Percentiles rank a stretch among this genome's conserved stretches.
These are phyloP conservation scores for Darevskia nairensis DNA, from an alignment of 2,797 vertebrate genomes.

Conservation along the genomic window DNA sequence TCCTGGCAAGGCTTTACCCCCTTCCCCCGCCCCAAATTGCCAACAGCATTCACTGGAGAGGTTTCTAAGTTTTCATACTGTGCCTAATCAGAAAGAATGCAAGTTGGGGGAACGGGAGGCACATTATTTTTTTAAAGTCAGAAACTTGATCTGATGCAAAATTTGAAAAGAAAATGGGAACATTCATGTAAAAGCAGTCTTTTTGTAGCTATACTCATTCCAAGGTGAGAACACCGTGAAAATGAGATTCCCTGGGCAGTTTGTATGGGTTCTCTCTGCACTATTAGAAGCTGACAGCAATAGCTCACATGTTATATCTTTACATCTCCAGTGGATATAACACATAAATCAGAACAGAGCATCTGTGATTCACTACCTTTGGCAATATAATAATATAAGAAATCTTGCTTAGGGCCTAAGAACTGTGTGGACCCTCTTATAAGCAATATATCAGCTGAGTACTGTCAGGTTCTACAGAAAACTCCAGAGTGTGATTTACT, in stretches of 20 bases:
- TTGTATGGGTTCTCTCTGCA: background rate
- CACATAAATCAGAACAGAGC: slow-evolving; percentile 55
- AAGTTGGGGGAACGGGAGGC: background rate
- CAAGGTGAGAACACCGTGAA: slow-evolving; percentile 36
- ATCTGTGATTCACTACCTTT: slow-evolving; percentile 70
- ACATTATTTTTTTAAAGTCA: slow-evolving; percentile 3
- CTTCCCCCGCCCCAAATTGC: background rate
- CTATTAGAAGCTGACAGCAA: slow-evolving; percentile 32
- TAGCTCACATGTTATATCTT: slow-evolving; percentile 53
- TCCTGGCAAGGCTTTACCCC: background rate
- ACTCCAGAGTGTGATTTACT: slow-evolving; percentile 78
- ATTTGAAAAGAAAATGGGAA: slow-evolving; percentile 43
- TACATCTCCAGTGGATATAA: slow-evolving; percentile 58
- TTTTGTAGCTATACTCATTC: slow-evolving; percentile 25
- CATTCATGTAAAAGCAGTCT: slow-evolving; percentile 27
- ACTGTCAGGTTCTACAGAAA: slow-evolving; percentile 69
- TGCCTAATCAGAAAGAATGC: background rate
- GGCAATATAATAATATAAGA: slow-evolving; percentile 69
- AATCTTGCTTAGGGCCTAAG: slow-evolving; percentile 22
- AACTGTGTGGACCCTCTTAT: slow-evolving; percentile 68
- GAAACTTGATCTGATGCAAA: slow-evolving; percentile 20
- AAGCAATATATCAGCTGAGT: slow-evolving; percentile 73
- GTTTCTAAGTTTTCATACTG: background rate
- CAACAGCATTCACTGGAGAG: background rate
- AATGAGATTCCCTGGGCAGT: slow-evolving; percentile 36